Base-by-base conservation (phyloP, 2,888 invertebrate species). In the Eurytoma californica region DNA sequence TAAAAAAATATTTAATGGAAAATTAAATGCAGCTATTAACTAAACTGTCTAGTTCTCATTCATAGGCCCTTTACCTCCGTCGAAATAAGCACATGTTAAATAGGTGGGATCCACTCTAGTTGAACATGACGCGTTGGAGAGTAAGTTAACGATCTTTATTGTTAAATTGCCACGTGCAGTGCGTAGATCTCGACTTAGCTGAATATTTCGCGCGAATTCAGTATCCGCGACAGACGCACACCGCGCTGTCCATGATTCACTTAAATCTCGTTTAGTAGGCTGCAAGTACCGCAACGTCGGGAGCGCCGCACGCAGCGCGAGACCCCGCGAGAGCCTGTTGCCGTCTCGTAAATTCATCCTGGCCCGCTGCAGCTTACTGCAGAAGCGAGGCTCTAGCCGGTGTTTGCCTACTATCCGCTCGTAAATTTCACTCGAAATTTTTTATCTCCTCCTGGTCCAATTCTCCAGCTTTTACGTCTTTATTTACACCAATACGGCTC, bases 301-400 rank as follows among this genome's bases (percentile, higher is more conserved):
- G 39, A 68, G 55, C 68, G 61, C n/a, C n/a, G n/a, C n/a, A n/a
- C n/a, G n/a, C 61, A 51, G 18, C 49, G 47, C 49, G 58, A 47
- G 57, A 49, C 53, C 55, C 30, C 65, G 39, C 65, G 39, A 39
- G 61, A 57, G 70, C 16, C 30, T 51, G 14, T 51, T 24, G 24
- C 66, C 67, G 72, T 68, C 73, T 72, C 78, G 68, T 78, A 78
- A 78, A 78, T 78, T 73, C 63, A 73, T 72, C 73, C 58, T 63
- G 24, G 16, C 75, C 53, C 60, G 24, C 39, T 63, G 39, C 7
- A 30, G 14, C n/a, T n/a, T 14, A 53, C 53, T 53, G 53, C n/a
- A 30, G 39, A 63, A 18, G 30, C n/a, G 63, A 16, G 20, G 28
- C 14, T 14, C 14, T 24, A 60, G 58, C 18, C 24, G 5, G 28